A percentile compares a stretch with the other conserved stretches of the same genome.
Evolutionary conservation across 1,140 invertebrate genomes (phyloP).

Genomic region (Harlomillsia oculata): DNA sequence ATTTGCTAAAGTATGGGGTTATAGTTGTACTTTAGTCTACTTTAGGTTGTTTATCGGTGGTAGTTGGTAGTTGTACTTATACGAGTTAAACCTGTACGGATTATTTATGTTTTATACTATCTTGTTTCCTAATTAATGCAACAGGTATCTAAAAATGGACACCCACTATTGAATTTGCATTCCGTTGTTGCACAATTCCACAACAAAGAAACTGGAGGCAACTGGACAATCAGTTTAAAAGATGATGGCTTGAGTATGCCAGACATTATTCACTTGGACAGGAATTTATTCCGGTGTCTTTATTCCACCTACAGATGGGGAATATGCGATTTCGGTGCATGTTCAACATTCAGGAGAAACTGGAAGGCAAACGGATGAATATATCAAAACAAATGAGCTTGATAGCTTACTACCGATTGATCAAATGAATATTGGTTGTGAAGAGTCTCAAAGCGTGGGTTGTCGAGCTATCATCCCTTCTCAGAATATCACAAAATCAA

Average conservation of each 20-base stretch:
- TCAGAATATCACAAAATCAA: too few relatives aligned
- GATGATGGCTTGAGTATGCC: constrained; percentile 18
- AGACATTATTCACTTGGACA: constrained; percentile 9
- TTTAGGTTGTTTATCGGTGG: background rate
- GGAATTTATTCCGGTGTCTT: constrained; percentile 24
- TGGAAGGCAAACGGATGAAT: too few relatives aligned
- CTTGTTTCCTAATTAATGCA: too few relatives aligned
- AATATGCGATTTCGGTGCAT: constrained; percentile 15
- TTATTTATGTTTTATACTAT: too few relatives aligned
- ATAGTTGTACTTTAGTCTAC: background rate
- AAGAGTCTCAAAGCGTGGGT: too few relatives aligned
- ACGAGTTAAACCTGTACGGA: too few relatives aligned
- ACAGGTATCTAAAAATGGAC: too few relatives aligned
- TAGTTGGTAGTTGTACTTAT: too few relatives aligned
- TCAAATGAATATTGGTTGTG: background rate
- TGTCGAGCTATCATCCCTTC: too few relatives aligned
- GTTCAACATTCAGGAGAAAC: background rate
- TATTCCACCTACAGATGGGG: constrained; percentile 8
- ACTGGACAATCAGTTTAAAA: constrained; percentile 2
- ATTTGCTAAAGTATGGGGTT: constrained; percentile 13
- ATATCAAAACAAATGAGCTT: background rate
- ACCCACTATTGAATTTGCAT: background rate
- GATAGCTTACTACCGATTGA: background rate
- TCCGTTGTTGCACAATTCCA: background rate
- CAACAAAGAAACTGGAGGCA: background rate